phyloP scores from a whole-genome alignment of 2,113 vertebrate species.

The Mormoops blainvillei region DNA sequence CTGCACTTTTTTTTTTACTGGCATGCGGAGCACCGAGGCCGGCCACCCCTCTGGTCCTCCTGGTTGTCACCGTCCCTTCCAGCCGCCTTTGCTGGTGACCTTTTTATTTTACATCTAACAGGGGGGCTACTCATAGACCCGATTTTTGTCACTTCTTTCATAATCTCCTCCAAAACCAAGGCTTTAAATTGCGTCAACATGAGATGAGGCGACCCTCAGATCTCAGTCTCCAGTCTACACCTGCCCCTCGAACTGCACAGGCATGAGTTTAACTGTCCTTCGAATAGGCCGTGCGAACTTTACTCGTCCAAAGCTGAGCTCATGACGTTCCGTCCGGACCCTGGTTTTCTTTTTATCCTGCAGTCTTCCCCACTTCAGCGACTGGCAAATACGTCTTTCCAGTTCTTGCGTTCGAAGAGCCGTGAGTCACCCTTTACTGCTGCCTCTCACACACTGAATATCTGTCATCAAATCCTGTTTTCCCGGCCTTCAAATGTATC shows the following conservation, averaged over 20 bases:
- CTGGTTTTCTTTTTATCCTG: neutral
- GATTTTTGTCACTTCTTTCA: no score
- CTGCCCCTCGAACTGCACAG: accelerated
- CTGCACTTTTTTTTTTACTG: neutral
- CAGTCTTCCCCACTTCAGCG: neutral
- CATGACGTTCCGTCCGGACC: no score
- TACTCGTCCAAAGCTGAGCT: neutral
- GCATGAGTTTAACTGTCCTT: neutral
- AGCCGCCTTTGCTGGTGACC: accelerated
- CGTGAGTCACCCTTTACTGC: neutral
- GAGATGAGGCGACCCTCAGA: no score
- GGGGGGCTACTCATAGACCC: neutral
- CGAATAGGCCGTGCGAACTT: accelerated
- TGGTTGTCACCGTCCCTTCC: neutral
- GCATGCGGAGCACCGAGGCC: neutral
- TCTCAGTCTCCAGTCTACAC: neutral
- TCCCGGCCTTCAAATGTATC: neutral
- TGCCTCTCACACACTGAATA: neutral
- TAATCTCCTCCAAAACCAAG: neutral
- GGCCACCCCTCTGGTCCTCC: no score
- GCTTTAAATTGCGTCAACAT: neutral
- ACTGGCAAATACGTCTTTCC: neutral
- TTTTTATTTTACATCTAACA: neutral
- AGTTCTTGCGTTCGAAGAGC: neutral
- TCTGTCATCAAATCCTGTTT: no score